Evolutionary conservation across 1,140 invertebrate species (phyloP), one percentile per base, ranked within the genome.

Genomic region (Drosophila fuyamai): DNA sequence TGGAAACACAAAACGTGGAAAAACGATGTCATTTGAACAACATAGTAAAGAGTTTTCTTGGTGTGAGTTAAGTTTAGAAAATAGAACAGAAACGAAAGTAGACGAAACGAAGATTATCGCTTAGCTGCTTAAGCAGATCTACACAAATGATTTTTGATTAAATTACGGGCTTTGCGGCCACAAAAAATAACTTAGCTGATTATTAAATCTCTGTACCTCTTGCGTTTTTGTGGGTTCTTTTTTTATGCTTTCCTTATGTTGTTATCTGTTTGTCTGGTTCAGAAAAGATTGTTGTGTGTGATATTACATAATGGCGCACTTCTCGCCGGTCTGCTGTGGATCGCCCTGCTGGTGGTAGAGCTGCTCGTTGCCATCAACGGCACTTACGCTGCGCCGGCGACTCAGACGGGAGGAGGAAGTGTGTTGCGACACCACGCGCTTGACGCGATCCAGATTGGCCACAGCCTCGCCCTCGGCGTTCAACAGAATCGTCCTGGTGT

Each of bases 321-420:
- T 94, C 58, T 94, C 93, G 72, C 94, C 94, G 56, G 94, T 93
- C 80, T 94, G 94, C 32, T 58, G 76, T 1, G 90, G 90, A 86
- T 95, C 95, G 9, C 94, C 95, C 85, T 95, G 94, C 76, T 95
- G 95, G 82, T 96, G 95, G 72, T 95, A 95, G 38, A 96, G 92
- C 59, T 96, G 95, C 90, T 96, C 95, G 12, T 93, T 91, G 40
- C 92, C 88, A 46, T 93, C 93, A 91, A 96, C 95, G 9, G 82
- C 82, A 9, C 76, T 89, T 5, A 86, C 55, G 50, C 84, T 89
- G 32, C 84, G 84, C 0, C 85, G 76, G 29, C 88, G 94, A 32
- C 93, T 93, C 91, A 96, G 95, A 65, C 96, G 94, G 95, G 96
- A 83, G 95, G 93, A 72, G 53, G 95, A 94, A 14, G 94, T 92